Conservation (phyloP, 2,888 invertebrate genomes). For the Chymomyza procnemis region DNA sequence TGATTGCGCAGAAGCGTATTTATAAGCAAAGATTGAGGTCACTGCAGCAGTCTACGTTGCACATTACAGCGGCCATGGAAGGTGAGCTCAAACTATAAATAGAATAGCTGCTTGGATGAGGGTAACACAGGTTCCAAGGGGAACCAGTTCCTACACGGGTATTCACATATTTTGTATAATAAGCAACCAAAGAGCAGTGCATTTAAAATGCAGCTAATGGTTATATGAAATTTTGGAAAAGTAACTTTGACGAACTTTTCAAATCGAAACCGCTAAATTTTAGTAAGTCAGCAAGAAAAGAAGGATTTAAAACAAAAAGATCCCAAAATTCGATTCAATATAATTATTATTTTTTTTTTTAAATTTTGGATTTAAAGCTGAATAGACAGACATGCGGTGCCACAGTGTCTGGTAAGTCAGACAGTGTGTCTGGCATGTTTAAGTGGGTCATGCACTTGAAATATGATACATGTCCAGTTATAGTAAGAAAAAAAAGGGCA, state of each 20-base stretch:
- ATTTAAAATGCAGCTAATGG: too few relatives aligned
- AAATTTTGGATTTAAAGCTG: too few relatives aligned
- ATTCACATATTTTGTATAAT: neutral
- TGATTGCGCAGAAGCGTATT: conserved; percentile 81
- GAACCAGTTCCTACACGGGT: neutral
- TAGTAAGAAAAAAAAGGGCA: neutral
- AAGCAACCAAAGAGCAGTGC: too few relatives aligned
- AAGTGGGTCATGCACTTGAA: conserved; percentile 11
- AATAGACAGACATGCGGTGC: conserved; percentile 49
- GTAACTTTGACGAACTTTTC: too few relatives aligned
- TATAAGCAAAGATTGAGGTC: conserved; percentile 81
- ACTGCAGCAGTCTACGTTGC: conserved; percentile 80
- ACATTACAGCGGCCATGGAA: conserved; percentile 76
- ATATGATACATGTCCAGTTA: conserved; percentile 15
- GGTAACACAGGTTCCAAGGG: neutral
- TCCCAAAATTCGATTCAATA: too few relatives aligned
- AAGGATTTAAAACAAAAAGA: too few relatives aligned
- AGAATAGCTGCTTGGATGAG: neutral
- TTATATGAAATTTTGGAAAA: too few relatives aligned
- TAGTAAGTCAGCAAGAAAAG: too few relatives aligned
- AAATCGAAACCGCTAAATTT: too few relatives aligned
- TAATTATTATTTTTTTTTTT: too few relatives aligned
- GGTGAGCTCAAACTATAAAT: conserved; percentile 59
- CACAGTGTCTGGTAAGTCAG: conserved; percentile 62
- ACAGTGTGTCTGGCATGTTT: conserved; percentile 28